Percentiles rank a stretch among this genome's conserved stretches.
These are phyloP conservation scores for Ceratina calcarata DNA, from an alignment of 1,140 invertebrate species.

Conservation along the genomic window DNA sequence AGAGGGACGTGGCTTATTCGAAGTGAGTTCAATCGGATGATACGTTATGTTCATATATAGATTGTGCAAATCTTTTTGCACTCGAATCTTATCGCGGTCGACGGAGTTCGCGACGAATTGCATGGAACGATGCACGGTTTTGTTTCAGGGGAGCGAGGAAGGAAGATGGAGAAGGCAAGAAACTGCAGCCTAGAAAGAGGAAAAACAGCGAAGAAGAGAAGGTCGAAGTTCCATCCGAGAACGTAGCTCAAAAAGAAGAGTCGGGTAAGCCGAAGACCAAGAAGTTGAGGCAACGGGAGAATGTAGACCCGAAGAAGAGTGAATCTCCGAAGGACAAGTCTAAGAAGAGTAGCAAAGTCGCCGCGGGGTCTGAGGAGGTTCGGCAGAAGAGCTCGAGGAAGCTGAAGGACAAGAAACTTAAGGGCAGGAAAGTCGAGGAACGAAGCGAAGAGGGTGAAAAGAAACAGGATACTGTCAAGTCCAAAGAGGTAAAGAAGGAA, in stretches of 20 bases:
- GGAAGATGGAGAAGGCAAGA: background rate
- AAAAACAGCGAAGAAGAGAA: slow-evolving; percentile 32
- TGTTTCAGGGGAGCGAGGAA: slow-evolving; percentile 23
- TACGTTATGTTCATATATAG: too few relatives aligned
- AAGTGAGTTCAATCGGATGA: slow-evolving; percentile 41
- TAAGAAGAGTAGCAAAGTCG: slow-evolving; percentile 26
- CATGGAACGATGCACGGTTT: background rate
- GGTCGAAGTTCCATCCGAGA: background rate
- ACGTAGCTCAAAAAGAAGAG: background rate
- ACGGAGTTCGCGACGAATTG: slow-evolving; percentile 3
- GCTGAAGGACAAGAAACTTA: slow-evolving; percentile 34
- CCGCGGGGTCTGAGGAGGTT: background rate
- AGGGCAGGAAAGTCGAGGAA: slow-evolving; percentile 29
- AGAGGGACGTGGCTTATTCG: slow-evolving; percentile 32
- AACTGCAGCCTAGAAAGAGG: slow-evolving; percentile 17
- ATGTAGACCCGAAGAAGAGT: background rate
- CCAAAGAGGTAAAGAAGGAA: slow-evolving; percentile 11
- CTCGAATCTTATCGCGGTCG: slow-evolving; percentile 15
- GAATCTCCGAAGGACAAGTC: slow-evolving; percentile 27
- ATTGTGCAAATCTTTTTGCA: slow-evolving; percentile 21
- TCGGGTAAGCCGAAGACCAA: slow-evolving; percentile 19
- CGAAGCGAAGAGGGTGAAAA: slow-evolving; percentile 10
- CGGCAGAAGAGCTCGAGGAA: slow-evolving; percentile 33
- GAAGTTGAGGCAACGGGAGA: slow-evolving; percentile 23
- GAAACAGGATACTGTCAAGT: background rate